Percentiles rank a stretch among this genome's conserved stretches.
Conservation (phyloP, 1,140 invertebrate genomes). For the Euschistus heros region DNA sequence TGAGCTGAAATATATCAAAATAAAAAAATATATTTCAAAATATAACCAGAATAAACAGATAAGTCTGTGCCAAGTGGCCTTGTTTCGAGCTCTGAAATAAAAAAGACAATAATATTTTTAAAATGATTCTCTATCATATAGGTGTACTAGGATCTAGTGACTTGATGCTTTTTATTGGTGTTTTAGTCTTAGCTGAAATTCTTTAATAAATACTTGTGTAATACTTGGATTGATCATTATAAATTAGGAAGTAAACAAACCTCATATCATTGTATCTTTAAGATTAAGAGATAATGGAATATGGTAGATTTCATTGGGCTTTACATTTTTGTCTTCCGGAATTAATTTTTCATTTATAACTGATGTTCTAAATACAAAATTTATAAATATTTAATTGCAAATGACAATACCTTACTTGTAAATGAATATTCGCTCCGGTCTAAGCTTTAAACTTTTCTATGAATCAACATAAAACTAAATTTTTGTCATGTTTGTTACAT, state of each 20-base stretch:
- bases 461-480: conserved; percentile 8
- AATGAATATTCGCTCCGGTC: conserved; percentile 11
- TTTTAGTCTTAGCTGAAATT: neutral
- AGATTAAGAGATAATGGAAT: neutral
- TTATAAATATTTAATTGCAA: conserved; percentile 1
- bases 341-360: neutral
- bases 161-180: conserved; percentile 1
- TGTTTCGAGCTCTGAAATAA: conserved; percentile 7
- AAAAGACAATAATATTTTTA: conserved; percentile 5
- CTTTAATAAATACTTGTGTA: no score
- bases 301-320: conserved; percentile 4
- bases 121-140: neutral
- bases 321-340: conserved; percentile 14
- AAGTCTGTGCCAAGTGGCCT: conserved; percentile 12
- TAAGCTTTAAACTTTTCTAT: conserved; percentile 16
- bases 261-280: neutral
- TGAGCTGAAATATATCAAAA: no score
- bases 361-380: neutral
- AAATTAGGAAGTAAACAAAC: neutral
- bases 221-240: neutral
- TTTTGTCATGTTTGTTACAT: conserved; percentile 14
- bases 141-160: neutral
- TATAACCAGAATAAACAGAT: neutral
- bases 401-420: conserved; percentile 8
- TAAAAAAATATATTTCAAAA: no score